Evolutionary conservation across 1,140 invertebrate species (phyloP), one percentile per base, ranked within the genome.

Genomic region (Listronotus oregonensis): DNA sequence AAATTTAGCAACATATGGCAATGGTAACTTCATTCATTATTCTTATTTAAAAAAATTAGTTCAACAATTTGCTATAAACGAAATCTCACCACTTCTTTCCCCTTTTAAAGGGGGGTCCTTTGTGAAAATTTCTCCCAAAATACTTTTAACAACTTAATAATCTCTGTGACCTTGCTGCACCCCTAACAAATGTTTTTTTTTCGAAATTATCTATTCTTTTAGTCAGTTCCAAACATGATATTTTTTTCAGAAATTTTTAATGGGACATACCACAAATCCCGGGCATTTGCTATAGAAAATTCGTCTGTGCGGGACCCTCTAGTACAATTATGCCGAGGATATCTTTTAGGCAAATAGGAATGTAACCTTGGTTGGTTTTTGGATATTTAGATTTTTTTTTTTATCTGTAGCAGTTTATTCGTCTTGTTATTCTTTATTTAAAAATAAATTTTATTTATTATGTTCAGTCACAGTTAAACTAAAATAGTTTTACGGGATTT

Each of bases 261-360:
- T 55, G 12, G 31, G 52, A 55, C 32, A 18, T 42, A 42, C 52
- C 32, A 55, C 52, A 55, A 55, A 55, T 55, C 52, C 17, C 17
- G 8, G 52, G 9, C 32, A 34, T 34, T 34, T 34, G 32, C 32
- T 34, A 5, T 34, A 14, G 7, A 18, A 46, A 46, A 46, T 46
- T 46, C 43, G 43, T 18, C 11, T 46, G 11, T 46, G 43, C 43
- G 43, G 43, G 43, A 46, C 43, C 43, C 5, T 46, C 11, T 6
- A 11, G 11, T 46, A 11, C 14, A 46, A 15, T 15, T 14, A 14
- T 18, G 43, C 11, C 11, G 11, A 11, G 18, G 11, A 46, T 18
- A 46, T 6, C 18, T n/a, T 6, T 6, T 18, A 18, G 5, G n/a
- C 50, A n/a, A 7, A n/a, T 52, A 18, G 50, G 15, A 21, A 34